phyloP scores from a whole-genome alignment of 2,113 vertebrate species.

The Tragulus kanchil region DNA sequence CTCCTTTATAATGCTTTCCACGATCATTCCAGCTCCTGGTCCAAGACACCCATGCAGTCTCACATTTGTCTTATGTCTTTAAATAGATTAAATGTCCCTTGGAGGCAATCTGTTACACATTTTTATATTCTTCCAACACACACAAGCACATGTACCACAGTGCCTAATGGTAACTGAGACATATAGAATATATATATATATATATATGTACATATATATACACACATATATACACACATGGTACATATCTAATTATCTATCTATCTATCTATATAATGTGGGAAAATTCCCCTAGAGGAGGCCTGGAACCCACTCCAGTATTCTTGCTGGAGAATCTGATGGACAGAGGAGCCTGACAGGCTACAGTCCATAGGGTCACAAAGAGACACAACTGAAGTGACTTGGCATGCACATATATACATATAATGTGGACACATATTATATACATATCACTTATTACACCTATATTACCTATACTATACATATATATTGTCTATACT shows the following conservation, averaged over 20 bases:
- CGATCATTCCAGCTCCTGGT: not conserved
- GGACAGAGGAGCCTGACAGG: no score
- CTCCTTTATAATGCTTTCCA: not conserved
- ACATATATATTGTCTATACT: not conserved
- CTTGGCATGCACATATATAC: no score
- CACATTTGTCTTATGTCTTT: not conserved
- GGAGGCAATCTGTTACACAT: not conserved
- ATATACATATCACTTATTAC: not conserved
- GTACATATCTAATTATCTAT: no score
- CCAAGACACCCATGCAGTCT: not conserved
- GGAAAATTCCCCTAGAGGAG: no score
- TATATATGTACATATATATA: not conserved
- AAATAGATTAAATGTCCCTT: conserved; percentile 20
- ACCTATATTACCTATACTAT: not conserved
- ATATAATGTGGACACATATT: not conserved
- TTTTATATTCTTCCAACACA: not conserved
- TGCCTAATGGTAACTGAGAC: not conserved
- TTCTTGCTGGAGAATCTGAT: no score
- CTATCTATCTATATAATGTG: not conserved
- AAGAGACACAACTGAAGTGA: no score
- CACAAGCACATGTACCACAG: not conserved
- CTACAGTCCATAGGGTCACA: no score
- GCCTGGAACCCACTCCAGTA: no score
- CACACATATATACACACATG: not conserved
- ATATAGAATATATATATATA: not conserved